phyloP scores from a whole-genome alignment of 1,140 invertebrate species.

The Bilobella aurantiaca region DNA sequence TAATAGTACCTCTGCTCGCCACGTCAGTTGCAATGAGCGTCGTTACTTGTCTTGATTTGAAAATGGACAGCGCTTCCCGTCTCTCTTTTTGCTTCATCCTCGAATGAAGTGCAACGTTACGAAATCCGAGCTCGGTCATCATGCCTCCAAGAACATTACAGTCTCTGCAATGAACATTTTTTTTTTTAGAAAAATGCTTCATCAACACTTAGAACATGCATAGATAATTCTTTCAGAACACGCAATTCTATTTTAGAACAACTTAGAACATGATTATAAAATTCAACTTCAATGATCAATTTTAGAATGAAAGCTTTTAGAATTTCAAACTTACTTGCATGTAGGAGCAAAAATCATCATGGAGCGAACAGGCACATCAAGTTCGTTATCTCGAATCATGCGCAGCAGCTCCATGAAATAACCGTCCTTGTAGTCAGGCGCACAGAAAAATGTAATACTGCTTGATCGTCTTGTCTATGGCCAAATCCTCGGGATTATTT shows the following conservation, averaged over 20 bases:
- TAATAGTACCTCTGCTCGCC: constrained; percentile 64
- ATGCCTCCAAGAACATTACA: constrained; percentile 77
- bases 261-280: too few relatives aligned
- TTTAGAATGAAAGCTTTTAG: not conserved
- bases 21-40: constrained; percentile 95
- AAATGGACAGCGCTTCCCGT: constrained; percentile 63
- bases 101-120: constrained; percentile 74
- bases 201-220: too few relatives aligned
- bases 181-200: too few relatives aligned
- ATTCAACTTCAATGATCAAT: too few relatives aligned
- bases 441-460: constrained; percentile 84
- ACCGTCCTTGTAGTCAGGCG: constrained; percentile 80
- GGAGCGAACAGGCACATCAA: constrained; percentile 48
- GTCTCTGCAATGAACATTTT: constrained; percentile 47
- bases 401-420: constrained; percentile 82
- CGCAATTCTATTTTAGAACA: not conserved
- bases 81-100: constrained; percentile 74
- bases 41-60: constrained; percentile 71
- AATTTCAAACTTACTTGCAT: constrained; percentile 59
- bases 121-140: constrained; percentile 70
- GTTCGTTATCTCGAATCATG: constrained; percentile 55
- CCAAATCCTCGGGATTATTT: constrained; percentile 16
- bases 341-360: constrained; percentile 90
- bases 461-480: constrained; percentile 53
- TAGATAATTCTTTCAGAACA: constrained; percentile 5